These are phyloP conservation scores for Holacanthus passer DNA, from an alignment of 2,113 vertebrate species.

Conservation along the genomic window DNA sequence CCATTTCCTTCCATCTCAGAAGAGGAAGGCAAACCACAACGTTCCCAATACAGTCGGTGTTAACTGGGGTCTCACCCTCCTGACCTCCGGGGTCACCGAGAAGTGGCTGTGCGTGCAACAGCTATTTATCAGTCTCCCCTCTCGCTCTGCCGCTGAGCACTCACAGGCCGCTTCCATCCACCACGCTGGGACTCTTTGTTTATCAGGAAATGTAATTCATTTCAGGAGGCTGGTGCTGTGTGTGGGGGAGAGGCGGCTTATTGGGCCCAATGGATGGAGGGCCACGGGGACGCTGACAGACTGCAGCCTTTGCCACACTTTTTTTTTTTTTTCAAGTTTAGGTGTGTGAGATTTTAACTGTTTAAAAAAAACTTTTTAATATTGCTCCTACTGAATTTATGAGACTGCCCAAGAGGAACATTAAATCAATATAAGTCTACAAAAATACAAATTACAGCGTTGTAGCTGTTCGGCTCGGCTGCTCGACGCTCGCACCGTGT, in stretches of 20 bases:
- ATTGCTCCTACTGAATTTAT: not conserved
- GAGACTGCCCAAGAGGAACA: not conserved
- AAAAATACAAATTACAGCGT: slow-evolving; percentile 4
- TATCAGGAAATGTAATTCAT: slow-evolving; percentile 60
- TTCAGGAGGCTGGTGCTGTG: slow-evolving; percentile 18
- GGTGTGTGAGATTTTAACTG: not conserved
- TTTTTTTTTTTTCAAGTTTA: not conserved
- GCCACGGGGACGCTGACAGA: slow-evolving; percentile 14
- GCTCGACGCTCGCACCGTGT: not conserved
- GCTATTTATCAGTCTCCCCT: slow-evolving; percentile 53
- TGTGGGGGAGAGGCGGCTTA: slow-evolving; percentile 15
- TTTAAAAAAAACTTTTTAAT: slow-evolving; percentile 12
- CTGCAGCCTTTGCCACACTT: too few relatives aligned
- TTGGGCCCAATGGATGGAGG: slow-evolving; percentile 47
- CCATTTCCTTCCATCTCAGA: slow-evolving; percentile 15
- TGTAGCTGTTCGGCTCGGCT: slow-evolving; percentile 4
- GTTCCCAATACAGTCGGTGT: slow-evolving; percentile 30
- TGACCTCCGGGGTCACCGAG: slow-evolving; percentile 33
- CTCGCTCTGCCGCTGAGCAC: slow-evolving; percentile 37
- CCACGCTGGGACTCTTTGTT: slow-evolving; percentile 24
- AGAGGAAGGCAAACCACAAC: not conserved
- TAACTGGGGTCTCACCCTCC: slow-evolving; percentile 38
- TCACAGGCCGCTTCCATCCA: slow-evolving; percentile 28
- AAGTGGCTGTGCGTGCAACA: slow-evolving; percentile 40
- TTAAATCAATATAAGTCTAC: not conserved